phyloP scores from a whole-genome alignment of 2,113 vertebrate genomes.

The Cryptotis parvus region DNA sequence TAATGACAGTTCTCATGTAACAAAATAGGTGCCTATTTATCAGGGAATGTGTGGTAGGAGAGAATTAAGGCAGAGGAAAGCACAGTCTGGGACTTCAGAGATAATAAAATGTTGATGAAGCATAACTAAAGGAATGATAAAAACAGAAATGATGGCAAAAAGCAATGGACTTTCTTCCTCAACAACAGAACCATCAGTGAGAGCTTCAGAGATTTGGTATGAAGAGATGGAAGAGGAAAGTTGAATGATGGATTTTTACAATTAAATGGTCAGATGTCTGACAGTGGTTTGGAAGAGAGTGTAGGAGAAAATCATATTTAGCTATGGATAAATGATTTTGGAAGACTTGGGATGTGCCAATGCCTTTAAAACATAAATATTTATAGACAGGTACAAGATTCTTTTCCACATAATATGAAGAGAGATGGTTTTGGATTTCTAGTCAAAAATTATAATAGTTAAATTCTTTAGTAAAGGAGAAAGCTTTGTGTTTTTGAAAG shows the following conservation, averaged over 20 bases:
- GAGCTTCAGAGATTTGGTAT: neutral
- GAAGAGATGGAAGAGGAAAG: neutral
- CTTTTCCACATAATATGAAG: neutral
- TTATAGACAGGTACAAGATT: neutral
- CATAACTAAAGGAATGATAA: neutral
- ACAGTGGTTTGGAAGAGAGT: neutral
- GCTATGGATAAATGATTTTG: neutral
- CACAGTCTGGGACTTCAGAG: neutral
- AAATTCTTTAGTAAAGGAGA: neutral
- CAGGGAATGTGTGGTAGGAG: neutral
- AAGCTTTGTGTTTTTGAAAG: neutral
- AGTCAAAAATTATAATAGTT: no score
- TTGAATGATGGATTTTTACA: neutral
- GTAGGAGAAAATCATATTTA: neutral
- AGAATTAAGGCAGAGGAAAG: neutral
- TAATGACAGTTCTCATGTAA: neutral
- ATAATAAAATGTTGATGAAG: neutral
- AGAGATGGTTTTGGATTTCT: neutral
- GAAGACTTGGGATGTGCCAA: neutral
- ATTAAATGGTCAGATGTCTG: neutral
- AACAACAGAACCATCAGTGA: neutral
- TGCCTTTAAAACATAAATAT: neutral
- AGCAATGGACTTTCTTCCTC: neutral
- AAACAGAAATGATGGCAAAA: no score
- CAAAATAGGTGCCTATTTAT: neutral